phyloP scores from a whole-genome alignment of 2,888 invertebrate species.

The Stenchaetothrips biformis region DNA sequence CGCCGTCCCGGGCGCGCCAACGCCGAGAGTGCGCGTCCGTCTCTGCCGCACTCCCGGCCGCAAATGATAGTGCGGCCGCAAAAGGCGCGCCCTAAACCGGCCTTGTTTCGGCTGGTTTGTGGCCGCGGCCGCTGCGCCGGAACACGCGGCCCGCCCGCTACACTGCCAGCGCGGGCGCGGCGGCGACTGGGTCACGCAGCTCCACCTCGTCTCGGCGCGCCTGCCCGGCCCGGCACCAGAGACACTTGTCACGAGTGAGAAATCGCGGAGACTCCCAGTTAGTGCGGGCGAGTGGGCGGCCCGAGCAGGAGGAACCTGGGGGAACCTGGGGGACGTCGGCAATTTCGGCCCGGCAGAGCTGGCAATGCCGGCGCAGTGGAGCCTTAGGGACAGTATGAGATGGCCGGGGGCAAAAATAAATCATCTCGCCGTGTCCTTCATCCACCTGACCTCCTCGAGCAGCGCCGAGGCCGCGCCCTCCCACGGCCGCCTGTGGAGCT shows the following conservation, averaged over 20 bases:
- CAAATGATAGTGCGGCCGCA: no score
- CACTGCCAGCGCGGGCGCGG: background rate
- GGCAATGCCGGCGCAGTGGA: background rate
- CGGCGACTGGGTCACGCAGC: background rate
- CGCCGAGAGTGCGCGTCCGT: background rate
- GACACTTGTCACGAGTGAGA: constrained; percentile 21
- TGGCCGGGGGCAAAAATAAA: background rate
- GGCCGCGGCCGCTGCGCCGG: background rate
- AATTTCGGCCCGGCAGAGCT: no score
- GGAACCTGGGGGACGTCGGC: no score
- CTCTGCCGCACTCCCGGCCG: no score
- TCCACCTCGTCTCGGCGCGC: background rate
- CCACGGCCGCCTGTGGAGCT: no score
- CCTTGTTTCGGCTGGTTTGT: no score
- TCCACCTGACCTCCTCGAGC: no score
- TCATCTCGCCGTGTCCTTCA: no score
- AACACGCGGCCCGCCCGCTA: background rate
- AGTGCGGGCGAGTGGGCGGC: background rate
- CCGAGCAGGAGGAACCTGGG: background rate
- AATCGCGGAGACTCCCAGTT: background rate
- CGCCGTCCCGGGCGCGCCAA: background rate
- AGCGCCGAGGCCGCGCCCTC: no score
- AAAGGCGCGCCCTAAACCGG: no score
- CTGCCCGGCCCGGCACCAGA: background rate
- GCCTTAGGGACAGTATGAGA: background rate